phyloP scores from a whole-genome alignment of 2,113 vertebrate genomes.

The Pachycephala philippinensis region DNA sequence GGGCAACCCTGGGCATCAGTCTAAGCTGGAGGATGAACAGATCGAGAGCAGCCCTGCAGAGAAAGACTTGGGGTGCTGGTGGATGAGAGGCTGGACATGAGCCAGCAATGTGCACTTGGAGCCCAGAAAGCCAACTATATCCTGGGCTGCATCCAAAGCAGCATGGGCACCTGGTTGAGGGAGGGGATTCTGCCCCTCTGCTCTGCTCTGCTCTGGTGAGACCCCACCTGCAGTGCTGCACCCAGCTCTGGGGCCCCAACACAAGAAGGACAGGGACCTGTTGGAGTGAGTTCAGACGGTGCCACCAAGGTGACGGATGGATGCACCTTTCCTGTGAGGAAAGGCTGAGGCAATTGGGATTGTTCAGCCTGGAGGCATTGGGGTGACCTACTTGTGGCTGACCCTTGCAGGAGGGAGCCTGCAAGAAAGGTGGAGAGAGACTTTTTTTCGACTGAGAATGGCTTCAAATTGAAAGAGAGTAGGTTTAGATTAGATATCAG shows the following conservation, averaged over 20 bases:
- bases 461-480: background rate
- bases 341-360: background rate
- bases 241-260: background rate
- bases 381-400: too few species aligned
- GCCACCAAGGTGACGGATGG: background rate
- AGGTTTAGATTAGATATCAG: background rate
- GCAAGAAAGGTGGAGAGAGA: background rate
- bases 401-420: background rate
- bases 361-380: background rate
- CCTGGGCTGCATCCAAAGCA: background rate
- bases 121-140: background rate
- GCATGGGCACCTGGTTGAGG: background rate
- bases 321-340: background rate
- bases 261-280: background rate
- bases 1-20: background rate
- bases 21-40: background rate
- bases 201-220: background rate
- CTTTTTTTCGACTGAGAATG: background rate
- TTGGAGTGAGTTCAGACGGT: background rate
- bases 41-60: accelerated
- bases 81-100: background rate
- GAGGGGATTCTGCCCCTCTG: background rate
- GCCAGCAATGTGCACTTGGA: too few species aligned
- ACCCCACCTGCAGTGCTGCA: background rate
- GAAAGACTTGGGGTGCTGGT: background rate